Percentiles rank a stretch among this genome's conserved stretches.
Evolutionary conservation across 2,113 vertebrate genomes (phyloP).

Genomic region (Potamarius usumacintae): DNA sequence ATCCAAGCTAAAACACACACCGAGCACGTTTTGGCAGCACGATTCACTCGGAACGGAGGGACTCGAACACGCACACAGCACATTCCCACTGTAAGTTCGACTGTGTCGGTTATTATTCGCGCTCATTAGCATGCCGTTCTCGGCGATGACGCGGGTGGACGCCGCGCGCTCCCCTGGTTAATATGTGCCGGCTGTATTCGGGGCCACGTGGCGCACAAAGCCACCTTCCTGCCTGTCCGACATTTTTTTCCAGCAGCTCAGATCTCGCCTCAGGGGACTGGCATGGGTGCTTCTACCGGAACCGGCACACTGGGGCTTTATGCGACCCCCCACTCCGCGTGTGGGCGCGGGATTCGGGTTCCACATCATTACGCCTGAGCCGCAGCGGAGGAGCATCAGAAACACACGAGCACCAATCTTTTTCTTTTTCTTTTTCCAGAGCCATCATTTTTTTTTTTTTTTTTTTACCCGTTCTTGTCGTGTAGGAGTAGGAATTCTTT

Average conservation of each 20-base stretch:
- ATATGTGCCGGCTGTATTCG: conserved; percentile 7
- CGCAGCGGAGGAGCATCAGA: conserved; percentile 53
- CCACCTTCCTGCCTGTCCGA: conserved; percentile 39
- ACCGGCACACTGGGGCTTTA: conserved; percentile 43
- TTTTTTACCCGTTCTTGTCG: conserved; percentile 14
- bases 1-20: neutral
- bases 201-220: conserved; percentile 29
- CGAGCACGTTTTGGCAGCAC: neutral
- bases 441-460: conserved; percentile 44
- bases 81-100: neutral
- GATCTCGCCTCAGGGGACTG: conserved; percentile 37
- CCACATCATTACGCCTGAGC: conserved; percentile 69
- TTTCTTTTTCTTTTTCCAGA: conserved; percentile 23
- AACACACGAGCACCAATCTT: conserved; percentile 62
- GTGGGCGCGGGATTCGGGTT: conserved; percentile 64
- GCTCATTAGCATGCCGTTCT: conserved; percentile 15
- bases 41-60: neutral
- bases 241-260: conserved; percentile 40
- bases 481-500: conserved; percentile 62
- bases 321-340: conserved; percentile 41
- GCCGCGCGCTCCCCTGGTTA: conserved; percentile 1
- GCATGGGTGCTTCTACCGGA: conserved; percentile 33
- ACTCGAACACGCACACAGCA: neutral
- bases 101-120: neutral
- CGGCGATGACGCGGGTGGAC: conserved; percentile 10